These are phyloP conservation scores for Steatocranus sp. DNA, from an alignment of 2,797 vertebrate genomes.

Conservation along the genomic window DNA sequence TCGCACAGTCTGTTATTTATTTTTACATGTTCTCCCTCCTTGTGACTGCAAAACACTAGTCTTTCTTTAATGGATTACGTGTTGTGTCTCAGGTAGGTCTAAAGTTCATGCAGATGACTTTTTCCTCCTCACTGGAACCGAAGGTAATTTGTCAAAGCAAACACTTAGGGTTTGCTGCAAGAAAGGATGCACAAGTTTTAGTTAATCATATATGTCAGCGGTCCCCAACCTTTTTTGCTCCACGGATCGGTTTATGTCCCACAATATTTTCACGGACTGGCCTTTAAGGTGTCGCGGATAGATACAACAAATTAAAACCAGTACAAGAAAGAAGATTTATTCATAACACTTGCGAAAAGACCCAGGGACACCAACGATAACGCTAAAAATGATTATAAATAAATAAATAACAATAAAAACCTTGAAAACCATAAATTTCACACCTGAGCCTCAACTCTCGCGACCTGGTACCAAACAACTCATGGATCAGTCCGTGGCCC, in stretches of 20 bases:
- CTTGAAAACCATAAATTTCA: too few relatives aligned
- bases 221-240: neutral
- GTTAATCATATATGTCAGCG: neutral
- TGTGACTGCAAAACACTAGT: neutral
- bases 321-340: neutral
- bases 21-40: neutral
- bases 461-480: too few relatives aligned
- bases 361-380: neutral
- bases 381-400: accelerated
- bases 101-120: neutral
- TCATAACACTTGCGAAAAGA: accelerated
- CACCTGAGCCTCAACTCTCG: too few relatives aligned
- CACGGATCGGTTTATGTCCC: neutral
- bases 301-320: neutral
- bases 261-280: neutral
- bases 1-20: neutral
- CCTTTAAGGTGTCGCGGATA: neutral
- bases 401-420: neutral
- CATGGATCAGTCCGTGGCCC: too few relatives aligned
- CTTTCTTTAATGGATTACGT: neutral
- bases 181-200: neutral
- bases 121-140: neutral
- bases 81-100: neutral
- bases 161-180: neutral
- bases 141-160: neutral